These are phyloP conservation scores for Gerris buenoi DNA, from an alignment of 1,140 invertebrate species.

Conservation along the genomic window DNA sequence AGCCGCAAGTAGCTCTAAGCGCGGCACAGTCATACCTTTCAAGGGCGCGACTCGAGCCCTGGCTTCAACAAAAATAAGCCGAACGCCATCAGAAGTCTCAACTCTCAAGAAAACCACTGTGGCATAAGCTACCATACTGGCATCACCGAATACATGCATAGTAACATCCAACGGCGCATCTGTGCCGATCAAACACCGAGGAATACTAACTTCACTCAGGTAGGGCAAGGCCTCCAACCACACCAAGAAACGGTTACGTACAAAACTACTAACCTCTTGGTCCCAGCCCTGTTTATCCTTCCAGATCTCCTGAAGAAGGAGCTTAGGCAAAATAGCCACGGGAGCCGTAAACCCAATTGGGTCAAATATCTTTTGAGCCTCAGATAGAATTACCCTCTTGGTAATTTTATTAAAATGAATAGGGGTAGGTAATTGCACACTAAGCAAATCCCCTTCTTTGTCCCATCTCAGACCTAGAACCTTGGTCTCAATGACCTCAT, in stretches of 20 bases:
- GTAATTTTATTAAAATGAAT: too few species aligned
- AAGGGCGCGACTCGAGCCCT: slow-evolving; percentile 25
- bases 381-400: neutral
- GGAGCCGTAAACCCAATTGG: slow-evolving; percentile 25
- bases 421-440: too few species aligned
- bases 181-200: neutral
- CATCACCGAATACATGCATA: slow-evolving; percentile 28
- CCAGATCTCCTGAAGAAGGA: slow-evolving; percentile 24
- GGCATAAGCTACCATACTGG: slow-evolving; percentile 24
- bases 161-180: neutral
- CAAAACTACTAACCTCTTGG: neutral
- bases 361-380: slow-evolving; percentile 23
- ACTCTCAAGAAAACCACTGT: slow-evolving; percentile 20
- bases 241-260: too few species aligned
- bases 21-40: slow-evolving; percentile 24
- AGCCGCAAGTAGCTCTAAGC: slow-evolving; percentile 28
- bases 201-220: neutral
- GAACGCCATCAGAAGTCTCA: neutral
- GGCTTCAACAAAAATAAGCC: slow-evolving; percentile 11
- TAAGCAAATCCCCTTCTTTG: slow-evolving; percentile 20
- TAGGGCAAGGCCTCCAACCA: neutral
- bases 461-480: slow-evolving; percentile 16
- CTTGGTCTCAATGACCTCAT: too few species aligned
- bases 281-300: slow-evolving; percentile 21
- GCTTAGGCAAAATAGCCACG: slow-evolving; percentile 20